A percentile compares a stretch with the other conserved stretches of the same genome.
Conservation (phyloP, 2,888 invertebrate species). For the Cotesia congregata region DNA sequence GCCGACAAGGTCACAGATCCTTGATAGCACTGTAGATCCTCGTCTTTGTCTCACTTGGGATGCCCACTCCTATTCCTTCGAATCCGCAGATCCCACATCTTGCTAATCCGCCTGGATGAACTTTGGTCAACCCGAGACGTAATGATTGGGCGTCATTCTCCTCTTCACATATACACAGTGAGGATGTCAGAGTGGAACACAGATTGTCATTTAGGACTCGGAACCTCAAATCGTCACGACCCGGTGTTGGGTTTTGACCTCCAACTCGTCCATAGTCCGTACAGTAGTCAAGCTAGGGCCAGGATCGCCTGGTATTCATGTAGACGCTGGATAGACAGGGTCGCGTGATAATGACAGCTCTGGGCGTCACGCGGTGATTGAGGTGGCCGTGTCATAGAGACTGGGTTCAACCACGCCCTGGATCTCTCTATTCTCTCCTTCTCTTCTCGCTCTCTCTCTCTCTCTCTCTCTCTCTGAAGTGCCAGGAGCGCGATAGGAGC, state of each 20-base stretch:
- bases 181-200: neutral
- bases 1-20: conserved; percentile 54
- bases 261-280: conserved; percentile 12
- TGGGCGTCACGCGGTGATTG: conserved; percentile 66
- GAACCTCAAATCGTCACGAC: conserved; percentile 3
- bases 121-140: conserved; percentile 9
- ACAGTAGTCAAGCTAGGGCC: neutral
- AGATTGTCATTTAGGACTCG: neutral
- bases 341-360: conserved; percentile 70
- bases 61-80: conserved; percentile 23
- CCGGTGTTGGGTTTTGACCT: conserved; percentile 2
- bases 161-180: neutral
- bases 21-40: conserved; percentile 38
- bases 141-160: conserved; percentile 30
- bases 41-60: conserved; percentile 20
- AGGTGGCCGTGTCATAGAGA: conserved; percentile 66
- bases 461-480: conserved; percentile 63
- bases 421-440: too few relatives aligned
- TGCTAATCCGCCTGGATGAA: neutral
- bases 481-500: too few relatives aligned
- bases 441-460: too few relatives aligned
- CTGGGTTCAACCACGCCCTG: conserved; percentile 64
- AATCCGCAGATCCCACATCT: neutral
- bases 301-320: conserved; percentile 48
- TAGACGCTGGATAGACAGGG: conserved; percentile 58